phyloP scores from a whole-genome alignment of 1,140 invertebrate genomes.

The Leptinotarsa undecemlineata region DNA sequence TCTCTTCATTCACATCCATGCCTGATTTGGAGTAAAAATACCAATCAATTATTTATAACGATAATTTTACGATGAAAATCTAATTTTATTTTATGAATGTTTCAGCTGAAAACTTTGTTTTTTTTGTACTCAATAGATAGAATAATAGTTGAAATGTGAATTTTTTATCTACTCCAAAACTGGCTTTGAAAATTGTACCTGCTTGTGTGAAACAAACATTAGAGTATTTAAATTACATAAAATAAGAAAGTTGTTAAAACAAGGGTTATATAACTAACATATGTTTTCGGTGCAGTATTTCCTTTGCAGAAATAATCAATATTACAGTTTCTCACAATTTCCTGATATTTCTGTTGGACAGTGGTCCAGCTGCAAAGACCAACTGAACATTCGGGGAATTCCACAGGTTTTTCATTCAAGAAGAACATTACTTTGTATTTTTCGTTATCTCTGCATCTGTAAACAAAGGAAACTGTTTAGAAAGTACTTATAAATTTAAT shows the following conservation, averaged over 20 bases:
- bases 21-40: too few species aligned
- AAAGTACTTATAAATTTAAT: conserved; percentile 26
- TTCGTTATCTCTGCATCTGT: conserved; percentile 61
- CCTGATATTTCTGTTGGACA: conserved; percentile 43
- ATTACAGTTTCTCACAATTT: conserved; percentile 43
- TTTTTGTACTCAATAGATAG: too few species aligned
- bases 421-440: conserved; percentile 65
- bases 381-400: conserved; percentile 62
- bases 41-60: too few species aligned
- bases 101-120: too few species aligned
- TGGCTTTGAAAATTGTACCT: too few species aligned
- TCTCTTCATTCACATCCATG: neutral
- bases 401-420: conserved; percentile 65
- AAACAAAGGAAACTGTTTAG: conserved; percentile 35
- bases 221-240: neutral
- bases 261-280: neutral
- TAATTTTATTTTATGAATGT: too few species aligned
- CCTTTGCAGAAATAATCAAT: conserved; percentile 40
- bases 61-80: too few species aligned
- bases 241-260: neutral
- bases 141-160: too few species aligned
- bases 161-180: too few species aligned
- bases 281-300: neutral
- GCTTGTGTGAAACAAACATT: too few species aligned
- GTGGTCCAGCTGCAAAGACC: conserved; percentile 64